Percentiles rank a stretch among this genome's conserved stretches.
These are phyloP conservation scores for Bombus vancouverensis DNA, from an alignment of 1,140 invertebrate genomes.

Conservation along the genomic window DNA sequence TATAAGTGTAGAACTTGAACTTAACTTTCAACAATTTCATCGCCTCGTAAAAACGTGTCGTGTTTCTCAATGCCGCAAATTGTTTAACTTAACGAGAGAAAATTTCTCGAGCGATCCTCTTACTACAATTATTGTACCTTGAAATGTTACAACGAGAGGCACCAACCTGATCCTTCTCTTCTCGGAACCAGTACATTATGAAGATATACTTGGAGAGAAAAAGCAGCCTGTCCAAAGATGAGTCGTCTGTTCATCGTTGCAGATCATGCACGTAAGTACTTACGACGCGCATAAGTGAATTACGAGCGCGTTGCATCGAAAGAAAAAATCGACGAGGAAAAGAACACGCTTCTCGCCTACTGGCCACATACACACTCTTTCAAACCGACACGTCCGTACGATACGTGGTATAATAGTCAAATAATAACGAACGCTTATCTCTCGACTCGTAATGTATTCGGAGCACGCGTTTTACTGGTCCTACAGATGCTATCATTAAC, in stretches of 20 bases:
- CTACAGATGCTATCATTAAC: constrained; percentile 40
- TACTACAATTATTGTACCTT: not conserved
- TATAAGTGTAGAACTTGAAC: not conserved
- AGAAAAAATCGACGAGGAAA: constrained; percentile 25
- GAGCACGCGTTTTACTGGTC: constrained; percentile 63
- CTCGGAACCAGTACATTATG: not conserved
- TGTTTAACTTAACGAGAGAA: not conserved
- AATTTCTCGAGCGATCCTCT: not conserved
- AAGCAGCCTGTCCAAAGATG: not conserved
- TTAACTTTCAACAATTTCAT: not conserved
- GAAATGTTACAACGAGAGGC: not conserved
- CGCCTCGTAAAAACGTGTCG: not conserved
- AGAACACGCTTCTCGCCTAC: constrained; percentile 16
- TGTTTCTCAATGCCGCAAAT: too few relatives aligned
- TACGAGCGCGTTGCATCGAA: constrained; percentile 27
- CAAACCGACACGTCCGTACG: constrained; percentile 17
- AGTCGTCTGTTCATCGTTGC: not conserved
- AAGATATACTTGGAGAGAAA: not conserved
- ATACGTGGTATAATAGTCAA: constrained; percentile 48
- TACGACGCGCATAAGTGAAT: constrained; percentile 34
- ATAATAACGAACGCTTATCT: constrained; percentile 63
- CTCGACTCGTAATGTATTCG: constrained; percentile 59
- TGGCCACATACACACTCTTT: constrained; percentile 10
- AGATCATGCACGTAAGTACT: not conserved
- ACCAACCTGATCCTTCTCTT: not conserved